phyloP scores from a whole-genome alignment of 2,888 invertebrate species.

The Agonopterix alstromeriana region DNA sequence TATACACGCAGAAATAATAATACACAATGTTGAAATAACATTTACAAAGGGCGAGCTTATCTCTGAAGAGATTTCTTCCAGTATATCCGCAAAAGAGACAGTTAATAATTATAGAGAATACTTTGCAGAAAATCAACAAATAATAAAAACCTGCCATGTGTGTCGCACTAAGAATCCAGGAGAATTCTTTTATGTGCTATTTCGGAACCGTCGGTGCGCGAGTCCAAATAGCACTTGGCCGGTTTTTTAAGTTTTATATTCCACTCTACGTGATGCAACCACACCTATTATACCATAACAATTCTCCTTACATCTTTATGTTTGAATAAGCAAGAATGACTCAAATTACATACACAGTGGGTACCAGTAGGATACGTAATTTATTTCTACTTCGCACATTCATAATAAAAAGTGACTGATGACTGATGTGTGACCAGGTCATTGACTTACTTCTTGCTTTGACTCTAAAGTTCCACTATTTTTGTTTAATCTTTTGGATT shows the following conservation, averaged over 20 bases:
- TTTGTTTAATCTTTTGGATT: neutral
- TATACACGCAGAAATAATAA: too few species aligned
- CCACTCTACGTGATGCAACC: too few species aligned
- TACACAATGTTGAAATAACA: too few species aligned
- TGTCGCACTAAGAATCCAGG: too few species aligned
- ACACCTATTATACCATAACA: neutral
- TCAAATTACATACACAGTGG: neutral
- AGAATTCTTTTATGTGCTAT: neutral
- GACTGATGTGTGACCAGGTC: conserved; percentile 1
- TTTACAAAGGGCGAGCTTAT: too few species aligned
- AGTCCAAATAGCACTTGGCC: neutral
- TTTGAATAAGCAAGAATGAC: neutral
- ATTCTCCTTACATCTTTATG: neutral
- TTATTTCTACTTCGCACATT: conserved; percentile 2
- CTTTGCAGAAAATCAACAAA: too few species aligned
- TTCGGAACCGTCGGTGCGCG: neutral
- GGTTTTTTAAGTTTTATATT: neutral
- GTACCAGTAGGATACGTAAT: neutral
- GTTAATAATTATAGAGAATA: too few species aligned
- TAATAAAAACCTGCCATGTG: too few species aligned
- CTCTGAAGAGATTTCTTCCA: too few species aligned
- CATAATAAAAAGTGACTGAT: neutral
- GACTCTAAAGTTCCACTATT: neutral
- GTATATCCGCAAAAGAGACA: too few species aligned
- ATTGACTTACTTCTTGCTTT: neutral